phyloP scores from a whole-genome alignment of 2,888 invertebrate species.

The Drosophila anomalata region DNA sequence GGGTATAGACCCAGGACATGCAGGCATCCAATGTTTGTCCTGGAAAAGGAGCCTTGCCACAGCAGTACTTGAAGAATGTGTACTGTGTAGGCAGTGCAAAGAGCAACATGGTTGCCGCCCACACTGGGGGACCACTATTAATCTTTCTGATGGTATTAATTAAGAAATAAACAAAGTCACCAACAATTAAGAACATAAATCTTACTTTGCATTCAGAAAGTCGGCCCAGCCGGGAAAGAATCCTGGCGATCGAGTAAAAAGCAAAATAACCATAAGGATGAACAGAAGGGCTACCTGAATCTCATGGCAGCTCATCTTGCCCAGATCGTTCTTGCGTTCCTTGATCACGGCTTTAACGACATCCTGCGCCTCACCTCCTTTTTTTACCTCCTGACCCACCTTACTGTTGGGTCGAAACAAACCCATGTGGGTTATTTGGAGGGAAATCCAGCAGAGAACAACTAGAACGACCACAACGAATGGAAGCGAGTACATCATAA shows the following conservation, averaged over 20 bases:
- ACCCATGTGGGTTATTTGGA: slow-evolving; percentile 77
- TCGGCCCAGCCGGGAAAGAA: slow-evolving; percentile 93
- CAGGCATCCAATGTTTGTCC: slow-evolving; percentile 85
- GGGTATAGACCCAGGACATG: slow-evolving; percentile 91
- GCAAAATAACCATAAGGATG: slow-evolving; percentile 89
- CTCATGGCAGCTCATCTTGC: slow-evolving; percentile 91
- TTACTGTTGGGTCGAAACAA: slow-evolving; percentile 68
- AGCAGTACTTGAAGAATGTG: slow-evolving; percentile 89
- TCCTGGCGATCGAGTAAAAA: slow-evolving; percentile 93
- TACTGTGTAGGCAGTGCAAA: slow-evolving; percentile 92
- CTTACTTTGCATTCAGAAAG: slow-evolving; percentile 65
- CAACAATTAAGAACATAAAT: not conserved
- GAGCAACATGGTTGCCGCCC: slow-evolving; percentile 90
- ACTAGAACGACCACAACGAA: slow-evolving; percentile 52
- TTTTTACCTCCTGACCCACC: slow-evolving; percentile 43
- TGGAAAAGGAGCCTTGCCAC: slow-evolving; percentile 55
- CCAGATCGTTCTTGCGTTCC: slow-evolving; percentile 86
- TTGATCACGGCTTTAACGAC: slow-evolving; percentile 85
- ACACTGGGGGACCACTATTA: slow-evolving; percentile 87
- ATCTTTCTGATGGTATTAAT: slow-evolving; percentile 52
- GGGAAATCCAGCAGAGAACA: slow-evolving; percentile 46
- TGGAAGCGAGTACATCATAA: slow-evolving; percentile 68
- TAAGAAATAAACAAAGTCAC: not conserved
- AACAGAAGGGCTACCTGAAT: slow-evolving; percentile 88
- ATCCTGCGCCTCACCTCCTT: slow-evolving; percentile 85